A percentile compares a stretch with the other conserved stretches of the same genome.
Evolutionary conservation across 2,113 vertebrate species (phyloP).

Genomic region (Cyanocitta stelleri): DNA sequence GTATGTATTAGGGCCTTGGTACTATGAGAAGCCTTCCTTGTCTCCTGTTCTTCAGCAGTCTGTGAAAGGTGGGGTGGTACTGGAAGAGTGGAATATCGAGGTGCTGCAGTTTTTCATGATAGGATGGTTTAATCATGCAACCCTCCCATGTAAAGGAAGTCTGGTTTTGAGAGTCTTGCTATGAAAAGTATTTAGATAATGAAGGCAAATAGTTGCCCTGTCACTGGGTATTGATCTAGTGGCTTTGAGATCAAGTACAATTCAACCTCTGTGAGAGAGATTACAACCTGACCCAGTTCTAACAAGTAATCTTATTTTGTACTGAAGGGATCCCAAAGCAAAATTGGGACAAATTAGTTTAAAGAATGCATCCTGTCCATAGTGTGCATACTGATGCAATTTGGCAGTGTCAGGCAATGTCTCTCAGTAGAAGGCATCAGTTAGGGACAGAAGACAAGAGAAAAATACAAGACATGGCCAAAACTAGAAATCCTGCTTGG

Average conservation of each 20-base stretch:
- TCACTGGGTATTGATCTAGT: neutral
- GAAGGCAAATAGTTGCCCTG: neutral
- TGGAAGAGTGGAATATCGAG: neutral
- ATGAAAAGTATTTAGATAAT: neutral
- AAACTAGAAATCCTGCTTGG: neutral
- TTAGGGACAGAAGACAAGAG: neutral
- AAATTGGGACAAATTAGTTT: neutral
- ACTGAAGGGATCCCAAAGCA: neutral
- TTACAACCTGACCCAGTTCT: neutral
- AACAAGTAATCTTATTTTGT: conserved; percentile 2
- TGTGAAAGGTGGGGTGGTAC: neutral
- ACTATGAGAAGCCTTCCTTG: neutral
- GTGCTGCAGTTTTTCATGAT: neutral
- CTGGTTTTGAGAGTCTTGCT: neutral
- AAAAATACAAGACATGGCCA: neutral
- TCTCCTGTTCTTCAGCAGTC: neutral
- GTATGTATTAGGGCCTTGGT: neutral
- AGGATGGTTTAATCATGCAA: neutral
- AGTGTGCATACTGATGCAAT: neutral
- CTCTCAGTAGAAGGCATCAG: neutral
- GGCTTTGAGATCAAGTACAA: neutral
- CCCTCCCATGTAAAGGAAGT: neutral
- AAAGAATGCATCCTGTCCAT: neutral
- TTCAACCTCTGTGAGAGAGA: neutral
- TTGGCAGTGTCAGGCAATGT: neutral